Conservation (phyloP, 2,888 invertebrate genomes). For the Tachystola acroxantha region DNA sequence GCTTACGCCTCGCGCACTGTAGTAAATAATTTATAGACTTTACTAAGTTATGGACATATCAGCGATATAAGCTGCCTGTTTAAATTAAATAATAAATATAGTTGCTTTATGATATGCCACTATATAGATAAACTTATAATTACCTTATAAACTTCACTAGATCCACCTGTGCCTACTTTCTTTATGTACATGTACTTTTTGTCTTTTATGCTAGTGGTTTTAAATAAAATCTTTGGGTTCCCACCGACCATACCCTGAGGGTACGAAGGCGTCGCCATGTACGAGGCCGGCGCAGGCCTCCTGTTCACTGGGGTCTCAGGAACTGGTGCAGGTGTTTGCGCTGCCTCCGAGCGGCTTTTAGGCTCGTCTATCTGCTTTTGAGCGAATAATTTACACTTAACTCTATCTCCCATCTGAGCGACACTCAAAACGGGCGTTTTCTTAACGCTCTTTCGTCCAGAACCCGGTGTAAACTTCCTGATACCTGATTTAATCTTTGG, state of each 20-base stretch:
- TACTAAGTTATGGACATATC: too few species aligned
- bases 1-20: too few species aligned
- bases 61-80: too few species aligned
- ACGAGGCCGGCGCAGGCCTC: constrained; percentile 38
- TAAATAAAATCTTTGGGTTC: constrained; percentile 55
- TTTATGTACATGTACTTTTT: constrained; percentile 85
- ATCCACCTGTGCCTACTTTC: constrained; percentile 92
- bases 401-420: constrained; percentile 52
- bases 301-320: constrained; percentile 55
- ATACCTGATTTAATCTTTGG: constrained; percentile 63
- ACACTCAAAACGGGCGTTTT: constrained; percentile 41
- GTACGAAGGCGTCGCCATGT: constrained; percentile 62
- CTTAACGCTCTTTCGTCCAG: constrained; percentile 43
- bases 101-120: too few species aligned
- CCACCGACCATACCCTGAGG: constrained; percentile 50
- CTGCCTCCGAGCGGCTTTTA: constrained; percentile 15
- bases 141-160: constrained; percentile 87
- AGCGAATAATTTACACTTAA: constrained; percentile 54
- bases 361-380: constrained; percentile 35
- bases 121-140: constrained; percentile 7
- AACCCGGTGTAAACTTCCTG: constrained; percentile 55
- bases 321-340: constrained; percentile 22
- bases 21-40: too few species aligned
- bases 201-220: constrained; percentile 82
- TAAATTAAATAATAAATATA: too few species aligned